Evolutionary conservation across 2,888 invertebrate genomes (phyloP), one percentile per base, ranked within the genome.

Genomic region (Zaprionus bogoriensis): DNA sequence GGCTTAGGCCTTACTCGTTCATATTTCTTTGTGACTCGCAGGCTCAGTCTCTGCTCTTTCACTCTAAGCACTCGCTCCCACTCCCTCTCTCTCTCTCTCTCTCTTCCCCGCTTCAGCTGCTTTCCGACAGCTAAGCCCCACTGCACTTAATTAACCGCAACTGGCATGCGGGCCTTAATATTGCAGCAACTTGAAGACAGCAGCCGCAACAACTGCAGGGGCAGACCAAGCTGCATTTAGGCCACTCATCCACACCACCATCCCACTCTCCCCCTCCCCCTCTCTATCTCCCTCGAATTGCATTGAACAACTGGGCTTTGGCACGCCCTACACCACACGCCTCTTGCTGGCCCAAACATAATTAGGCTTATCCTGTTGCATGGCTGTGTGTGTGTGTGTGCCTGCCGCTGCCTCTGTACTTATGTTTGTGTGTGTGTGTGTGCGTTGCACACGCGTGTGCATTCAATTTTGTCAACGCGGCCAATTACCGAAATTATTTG

Each of bases 321-420:
- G n/a, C n/a, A n/a, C n/a, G n/a, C n/a, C n/a, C n/a, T n/a, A n/a
- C n/a, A n/a, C n/a, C n/a, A n/a, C n/a, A n/a, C n/a, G n/a, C 1
- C 12, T n/a, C n/a, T 2, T 0, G 10, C n/a, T 30, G n/a, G 2
- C 2, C 10, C 38, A 9, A 66, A 58, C 60, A 58, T 79, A 78
- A 78, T 74, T 74, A 71, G 76, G 62, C 61, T 51, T 71, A 76
- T 74, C 74, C 68, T 63, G 74, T 77, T 78, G 76, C 81, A 74
- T 64, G 58, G 68, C 63, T 65, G 38, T 12, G 30, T 28, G 2
- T n/a, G n/a, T n/a, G n/a, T n/a, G n/a, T n/a, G n/a, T n/a, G n/a
- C n/a, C 27, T 36, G 42, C 42, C 36, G 1, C 55, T 53, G 36
- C 14, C 17, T 42, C 30, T 30, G n/a, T n/a, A n/a, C n/a, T n/a